Evolutionary conservation across 2,888 invertebrate species (phyloP), one percentile per base, ranked within the genome.

Genomic region (Archips crataeganus): DNA sequence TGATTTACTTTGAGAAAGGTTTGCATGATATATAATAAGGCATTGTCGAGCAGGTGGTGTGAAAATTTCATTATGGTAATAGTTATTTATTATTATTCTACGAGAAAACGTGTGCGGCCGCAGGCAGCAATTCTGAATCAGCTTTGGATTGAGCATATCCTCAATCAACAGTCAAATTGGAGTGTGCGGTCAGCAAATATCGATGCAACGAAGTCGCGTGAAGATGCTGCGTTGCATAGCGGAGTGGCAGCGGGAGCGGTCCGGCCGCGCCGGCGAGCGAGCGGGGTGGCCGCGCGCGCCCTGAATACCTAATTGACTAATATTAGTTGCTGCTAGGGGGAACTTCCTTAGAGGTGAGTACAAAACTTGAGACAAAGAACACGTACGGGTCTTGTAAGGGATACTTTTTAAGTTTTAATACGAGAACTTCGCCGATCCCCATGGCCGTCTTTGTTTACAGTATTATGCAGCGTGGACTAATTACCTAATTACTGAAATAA

Each of bases 231-330:
- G 70, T 51, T 70, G 74, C 74, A 73, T 73, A 62, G 73, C 73
- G 45, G 70, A 74, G 72, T 69, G 51, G 73, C 64, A 15, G 62
- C 64, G 42, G 59, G 39, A 32, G 62, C 57, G 72, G 57, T 68
- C 54, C 71, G 80, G 85, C 84, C 82, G 82, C 84, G 13, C 32
- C 84, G 84, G 85, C 83, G 85, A 89, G 84, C 80, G 84, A 87
- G 87, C 85, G 88, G 88, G 86, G 88, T 84, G 87, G 85, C 84
- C 79, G 84, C 79, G 85, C 92, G 92, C 91, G 92, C 80, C 87
- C 91, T 93, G 94, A 94, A 94, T 94, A 94, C 92, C 90, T 93
- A 93, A 94, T 93, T 92, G 90, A 90, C 90, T 93, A 92, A 93
- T 93, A 93, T 93, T 92, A 92, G 92, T 92, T 90, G 90, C 87